Percentiles rank a stretch among this genome's conserved stretches.
phyloP scores from a whole-genome alignment of 1,140 invertebrate species.

The Manduca sexta region DNA sequence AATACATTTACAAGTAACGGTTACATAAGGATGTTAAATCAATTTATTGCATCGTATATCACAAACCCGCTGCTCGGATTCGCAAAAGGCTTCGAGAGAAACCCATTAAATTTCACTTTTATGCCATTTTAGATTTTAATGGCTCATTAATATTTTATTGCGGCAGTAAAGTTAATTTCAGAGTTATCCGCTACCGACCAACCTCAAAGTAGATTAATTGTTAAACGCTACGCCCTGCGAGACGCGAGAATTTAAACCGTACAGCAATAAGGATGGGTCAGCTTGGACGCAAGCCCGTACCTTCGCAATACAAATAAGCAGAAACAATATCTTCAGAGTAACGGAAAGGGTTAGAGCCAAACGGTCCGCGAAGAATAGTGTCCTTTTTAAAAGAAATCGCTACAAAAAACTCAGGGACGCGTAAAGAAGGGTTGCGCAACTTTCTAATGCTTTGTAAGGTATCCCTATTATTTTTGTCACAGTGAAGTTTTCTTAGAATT shows the following conservation, averaged over 20 bases:
- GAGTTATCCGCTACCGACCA: constrained; percentile 60
- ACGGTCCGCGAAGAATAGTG: constrained; percentile 47
- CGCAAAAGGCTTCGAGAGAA: constrained; percentile 43
- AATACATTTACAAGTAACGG: constrained; percentile 7
- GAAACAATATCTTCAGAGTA: constrained; percentile 41
- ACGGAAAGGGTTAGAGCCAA: constrained; percentile 59
- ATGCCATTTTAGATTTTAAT: constrained; percentile 69
- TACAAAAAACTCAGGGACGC: constrained; percentile 42
- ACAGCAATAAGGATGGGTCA: background rate
- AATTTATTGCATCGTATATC: constrained; percentile 57
- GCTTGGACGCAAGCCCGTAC: background rate
- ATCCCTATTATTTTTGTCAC: constrained; percentile 32
- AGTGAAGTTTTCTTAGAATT: constrained; percentile 49
- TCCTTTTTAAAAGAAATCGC: constrained; percentile 45
- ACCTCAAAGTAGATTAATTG: constrained; percentile 49
- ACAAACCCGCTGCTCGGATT: constrained; percentile 38
- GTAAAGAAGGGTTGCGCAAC: constrained; percentile 66
- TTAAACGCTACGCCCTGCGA: background rate
- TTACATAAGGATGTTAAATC: constrained; percentile 20
- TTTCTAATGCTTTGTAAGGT: constrained; percentile 69
- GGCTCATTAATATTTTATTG: constrained; percentile 68
- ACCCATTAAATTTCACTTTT: constrained; percentile 66
- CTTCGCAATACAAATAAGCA: constrained; percentile 27
- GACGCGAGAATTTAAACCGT: background rate
- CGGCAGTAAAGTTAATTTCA: constrained; percentile 64